Evolutionary conservation across 2,888 invertebrate genomes (phyloP), one percentile per base, ranked within the genome.

Genomic region (Dynastes grantii): DNA sequence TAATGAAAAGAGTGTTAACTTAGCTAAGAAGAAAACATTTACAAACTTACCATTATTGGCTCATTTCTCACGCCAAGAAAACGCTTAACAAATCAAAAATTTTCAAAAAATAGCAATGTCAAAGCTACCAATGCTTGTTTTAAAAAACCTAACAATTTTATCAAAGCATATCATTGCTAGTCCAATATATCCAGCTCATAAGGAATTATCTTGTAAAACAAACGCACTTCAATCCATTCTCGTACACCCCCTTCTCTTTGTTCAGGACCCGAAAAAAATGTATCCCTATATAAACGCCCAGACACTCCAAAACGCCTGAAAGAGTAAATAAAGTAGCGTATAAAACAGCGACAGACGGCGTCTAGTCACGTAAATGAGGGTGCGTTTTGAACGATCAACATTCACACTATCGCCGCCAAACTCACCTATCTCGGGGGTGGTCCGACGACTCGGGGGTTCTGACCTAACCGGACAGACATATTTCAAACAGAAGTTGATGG

Each of bases 321-420:
- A 51, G 22, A 29, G 67, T 68, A 68, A 68, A 68, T 45, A 68
- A 67, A 67, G 32, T 16, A 67, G 49, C 45, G 45, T 68, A 68
- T 45, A 71, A 71, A 71, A 71, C 37, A 29, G 49, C 71, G 71
- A 71, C 71, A 55, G 71, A 71, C 55, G 71, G 55, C 71, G 71
- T 71, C 55, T 71, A 55, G 71, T 71, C 71, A 71, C 71, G 71
- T 71, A 71, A 71, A 71, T 55, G 55, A 37, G 58, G 71, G 71
- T 71, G 71, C 58, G 71, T 71, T 71, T 58, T 32, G 55, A 58
- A 55, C 55, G 71, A 58, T 71, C 32, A 58, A 58, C 67, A 32
- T 68, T 68, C 45, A 68, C 67, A 22, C 49, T 9, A 45, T 11
- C 67, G 45, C 16, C 27, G n/a, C 4, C 45, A 45, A 45, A 11